Base-by-base conservation (phyloP, 2,797 vertebrate species). In the Chiroxiphia lanceolata region DNA sequence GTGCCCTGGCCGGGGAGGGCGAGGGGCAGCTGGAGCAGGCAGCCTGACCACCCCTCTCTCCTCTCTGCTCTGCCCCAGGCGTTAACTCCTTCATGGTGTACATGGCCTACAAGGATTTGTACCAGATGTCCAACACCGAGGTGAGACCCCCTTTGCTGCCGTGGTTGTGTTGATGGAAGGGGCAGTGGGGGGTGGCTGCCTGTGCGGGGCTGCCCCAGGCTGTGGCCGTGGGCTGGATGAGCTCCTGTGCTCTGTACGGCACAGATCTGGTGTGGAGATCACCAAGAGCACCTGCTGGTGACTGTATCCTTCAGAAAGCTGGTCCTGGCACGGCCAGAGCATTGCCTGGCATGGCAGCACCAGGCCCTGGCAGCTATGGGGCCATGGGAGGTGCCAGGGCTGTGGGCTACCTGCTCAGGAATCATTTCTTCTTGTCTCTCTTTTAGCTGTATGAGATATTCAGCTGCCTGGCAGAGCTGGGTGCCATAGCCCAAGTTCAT, bases 51-150 rank as follows among this genome's bases (percentile, higher is more conserved):
- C 13, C 13, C 6, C 74, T 95, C 42, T 93, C 17, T 60, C 16
- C 50, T 33, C 80, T 75, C 50, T 83, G 36, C 51, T 68, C 47
- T 92, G 53, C 29, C 54, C 57, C 50, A 99, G 99, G 99, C 27
- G 96, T 99, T 91, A 99, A 99, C 97, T 99, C 99, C 14, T 99
- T 99, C 98, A 99, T 99, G 98, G 99, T 99, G 95, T 99, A 99
- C 97, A 99, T 99, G 99, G 99, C 99, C 75, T 99, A 99, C 95
- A 99, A 99, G 98, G 99, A 99, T 98, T 98, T 99, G 95, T 99
- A 99, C 97, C 99, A 99, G 98, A 98, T 99, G 98, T 99, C 98
- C 87, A 99, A 99, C 98, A 99, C 98, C 7, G 99, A 99, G 99
- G 99, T 99, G 98, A 98, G 71, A 70, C 20, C 27, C 25, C 15